Base-by-base conservation (phyloP, 2,888 invertebrate genomes). In the Ornithoptera alexandrae region DNA sequence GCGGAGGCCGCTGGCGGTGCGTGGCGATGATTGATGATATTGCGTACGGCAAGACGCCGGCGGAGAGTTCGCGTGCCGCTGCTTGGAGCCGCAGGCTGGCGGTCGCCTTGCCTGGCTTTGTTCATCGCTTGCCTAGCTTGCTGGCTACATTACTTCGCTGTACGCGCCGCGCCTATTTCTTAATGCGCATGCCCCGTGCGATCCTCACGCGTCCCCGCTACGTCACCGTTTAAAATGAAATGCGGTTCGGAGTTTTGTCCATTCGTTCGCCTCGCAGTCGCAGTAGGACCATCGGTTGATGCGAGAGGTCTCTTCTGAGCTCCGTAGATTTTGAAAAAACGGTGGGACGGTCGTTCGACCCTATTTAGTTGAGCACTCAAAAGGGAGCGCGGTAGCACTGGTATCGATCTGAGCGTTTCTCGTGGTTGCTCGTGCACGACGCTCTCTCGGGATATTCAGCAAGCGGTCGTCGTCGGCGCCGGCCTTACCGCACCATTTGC, bases 401-500 rank as follows among this genome's bases (percentile, higher is more conserved):
- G 84, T 91, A 92, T 91, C 89, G 91, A 91, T 91, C 90, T 86
- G 84, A 85, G 79, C 82, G 81, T 83, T 86, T 85, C 82, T 87
- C 84, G 84, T 83, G 84, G 81, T 82, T 86, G 88, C 81, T 88
- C 84, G 89, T 83, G 88, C 85, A 84, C 88, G 82, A 82, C 89
- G 85, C 82, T 85, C 85, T 87, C 88, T 85, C 89, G 88, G 86
- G 87, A 91, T 90, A 90, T 86, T 90, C 88, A 87, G 78, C 84
- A 84, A 87, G 84, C 85, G 86, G 84, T 90, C 87, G 90, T 86
- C 89, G 90, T 88, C 86, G 87, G 92, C 90, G 89, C 91, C 90
- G 90, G 89, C 88, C 88, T 86, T 89, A 86, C 85, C 86, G 84
- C 83, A 83, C 86, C 86, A 88, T 90, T 89, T 88, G 87, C 89